These are phyloP conservation scores for Heliconius himera DNA, from an alignment of 1,140 invertebrate species.

Conservation along the genomic window DNA sequence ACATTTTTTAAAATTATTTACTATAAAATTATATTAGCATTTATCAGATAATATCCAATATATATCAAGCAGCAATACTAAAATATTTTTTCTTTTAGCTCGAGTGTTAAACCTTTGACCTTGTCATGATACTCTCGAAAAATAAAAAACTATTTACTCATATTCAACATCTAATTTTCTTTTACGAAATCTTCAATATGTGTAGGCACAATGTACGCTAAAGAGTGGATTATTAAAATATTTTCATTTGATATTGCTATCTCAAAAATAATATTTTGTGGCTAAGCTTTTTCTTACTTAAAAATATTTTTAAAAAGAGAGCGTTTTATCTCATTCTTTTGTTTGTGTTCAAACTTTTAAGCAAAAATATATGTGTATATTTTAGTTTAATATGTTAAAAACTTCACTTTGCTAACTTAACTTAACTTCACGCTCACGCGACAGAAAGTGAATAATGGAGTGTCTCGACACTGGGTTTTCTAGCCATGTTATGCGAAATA, in stretches of 20 bases:
- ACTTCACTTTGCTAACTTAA: no score
- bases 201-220: background rate
- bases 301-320: background rate
- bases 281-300: background rate
- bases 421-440: no score
- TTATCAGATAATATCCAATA: background rate
- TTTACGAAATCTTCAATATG: background rate
- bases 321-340: background rate
- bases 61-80: background rate
- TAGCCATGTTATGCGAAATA: background rate
- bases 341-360: background rate
- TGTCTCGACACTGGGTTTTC: no score
- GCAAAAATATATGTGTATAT: background rate
- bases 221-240: background rate
- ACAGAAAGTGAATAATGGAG: no score
- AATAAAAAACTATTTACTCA: background rate
- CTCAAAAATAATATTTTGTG: background rate
- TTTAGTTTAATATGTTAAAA: no score
- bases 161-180: background rate
- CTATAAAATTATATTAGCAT: background rate
- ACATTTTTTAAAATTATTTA: no score
- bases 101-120: background rate
- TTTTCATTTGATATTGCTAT: background rate
- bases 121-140: background rate
- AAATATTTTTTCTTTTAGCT: background rate